Evolutionary conservation across 2,113 vertebrate species (phyloP).

Genomic region (Ivindomyrus marchei): DNA sequence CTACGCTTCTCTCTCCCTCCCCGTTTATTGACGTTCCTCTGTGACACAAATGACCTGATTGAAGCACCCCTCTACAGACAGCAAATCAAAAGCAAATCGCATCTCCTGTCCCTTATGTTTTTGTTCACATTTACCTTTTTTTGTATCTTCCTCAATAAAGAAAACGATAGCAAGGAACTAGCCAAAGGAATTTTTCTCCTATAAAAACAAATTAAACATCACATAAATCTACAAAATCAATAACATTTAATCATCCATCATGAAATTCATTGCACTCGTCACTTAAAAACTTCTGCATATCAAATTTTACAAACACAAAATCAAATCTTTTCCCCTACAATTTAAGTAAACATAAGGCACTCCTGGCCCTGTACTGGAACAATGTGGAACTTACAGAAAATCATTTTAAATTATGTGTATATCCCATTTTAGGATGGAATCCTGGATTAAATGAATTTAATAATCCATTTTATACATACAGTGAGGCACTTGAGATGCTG

Average conservation of each 20-base stretch:
- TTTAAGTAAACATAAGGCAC: neutral
- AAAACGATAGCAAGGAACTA: neutral
- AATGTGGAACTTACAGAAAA: neutral
- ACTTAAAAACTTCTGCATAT: neutral
- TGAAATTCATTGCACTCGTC: neutral
- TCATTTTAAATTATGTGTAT: neutral
- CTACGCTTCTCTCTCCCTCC: constrained; percentile 16
- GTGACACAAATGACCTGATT: constrained; percentile 32
- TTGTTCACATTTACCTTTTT: neutral
- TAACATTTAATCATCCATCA: neutral
- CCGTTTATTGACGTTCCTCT: constrained; percentile 31
- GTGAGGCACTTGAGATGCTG: neutral
- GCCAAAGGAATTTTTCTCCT: neutral
- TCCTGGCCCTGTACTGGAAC: neutral
- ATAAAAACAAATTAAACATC: neutral
- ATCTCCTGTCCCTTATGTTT: neutral
- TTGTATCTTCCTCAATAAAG: neutral
- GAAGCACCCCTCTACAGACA: neutral
- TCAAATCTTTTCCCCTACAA: neutral
- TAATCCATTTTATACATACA: neutral
- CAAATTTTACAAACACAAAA: neutral
- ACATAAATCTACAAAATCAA: neutral
- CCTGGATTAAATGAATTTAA: neutral
- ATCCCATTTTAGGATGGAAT: neutral
- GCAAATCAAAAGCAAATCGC: neutral